Evolutionary conservation across 2,888 invertebrate species (phyloP).

Genomic region (Boloria selene): DNA sequence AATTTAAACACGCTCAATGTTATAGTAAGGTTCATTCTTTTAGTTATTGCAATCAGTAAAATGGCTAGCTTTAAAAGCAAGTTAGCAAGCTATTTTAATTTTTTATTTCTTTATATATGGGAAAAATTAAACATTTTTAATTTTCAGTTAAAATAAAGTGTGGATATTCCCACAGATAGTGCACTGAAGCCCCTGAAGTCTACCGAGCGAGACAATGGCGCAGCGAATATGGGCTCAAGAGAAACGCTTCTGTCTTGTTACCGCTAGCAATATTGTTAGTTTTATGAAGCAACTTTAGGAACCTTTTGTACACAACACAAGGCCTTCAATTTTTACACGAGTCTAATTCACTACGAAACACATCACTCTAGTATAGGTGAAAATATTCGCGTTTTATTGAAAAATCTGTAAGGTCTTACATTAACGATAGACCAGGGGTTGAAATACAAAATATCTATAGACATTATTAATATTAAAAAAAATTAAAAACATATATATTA

Average conservation of each 20-base stretch:
- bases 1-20: no score
- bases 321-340: constrained; percentile 27
- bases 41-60: no score
- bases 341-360: constrained; percentile 4
- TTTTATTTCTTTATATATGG: neutral
- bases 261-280: constrained; percentile 79
- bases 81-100: neutral
- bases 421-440: no score
- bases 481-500: no score
- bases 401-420: neutral
- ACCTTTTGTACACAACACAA: constrained; percentile 58
- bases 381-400: neutral
- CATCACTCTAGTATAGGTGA: constrained; percentile 1
- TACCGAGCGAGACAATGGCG: constrained; percentile 74
- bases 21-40: no score
- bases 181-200: constrained; percentile 72
- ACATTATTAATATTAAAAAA: no score
- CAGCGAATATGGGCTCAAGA: constrained; percentile 73
- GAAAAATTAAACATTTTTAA: no score
- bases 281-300: constrained; percentile 72
- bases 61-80: neutral
- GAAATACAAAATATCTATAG: no score
- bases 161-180: constrained; percentile 46
- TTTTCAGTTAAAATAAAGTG: constrained; percentile 1
- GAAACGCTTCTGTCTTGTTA: constrained; percentile 78